Evolutionary conservation across 2,113 vertebrate genomes (phyloP).

Genomic region (Thermophis baileyi): DNA sequence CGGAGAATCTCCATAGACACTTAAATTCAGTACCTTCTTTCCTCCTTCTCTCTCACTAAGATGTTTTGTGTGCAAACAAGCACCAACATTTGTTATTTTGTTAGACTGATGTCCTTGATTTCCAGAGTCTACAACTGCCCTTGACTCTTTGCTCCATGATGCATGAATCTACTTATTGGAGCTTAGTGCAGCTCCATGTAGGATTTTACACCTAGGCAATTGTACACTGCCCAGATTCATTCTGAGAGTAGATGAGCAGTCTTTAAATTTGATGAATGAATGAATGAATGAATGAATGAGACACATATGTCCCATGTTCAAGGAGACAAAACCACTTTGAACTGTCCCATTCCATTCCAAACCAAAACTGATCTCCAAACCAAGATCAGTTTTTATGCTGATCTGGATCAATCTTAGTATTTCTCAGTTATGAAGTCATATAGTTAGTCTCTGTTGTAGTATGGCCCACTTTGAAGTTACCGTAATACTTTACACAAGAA

Average conservation of each 20-base stretch:
- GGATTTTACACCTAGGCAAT: background rate
- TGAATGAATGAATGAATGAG: background rate
- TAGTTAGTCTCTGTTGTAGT: background rate
- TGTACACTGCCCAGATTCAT: background rate
- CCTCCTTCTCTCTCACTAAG: background rate
- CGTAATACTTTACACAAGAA: background rate
- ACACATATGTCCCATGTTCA: background rate
- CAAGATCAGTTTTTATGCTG: background rate
- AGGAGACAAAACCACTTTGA: background rate
- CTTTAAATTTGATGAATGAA: background rate
- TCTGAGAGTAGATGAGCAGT: background rate
- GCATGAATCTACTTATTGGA: background rate
- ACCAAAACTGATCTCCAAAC: background rate
- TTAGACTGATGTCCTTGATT: background rate
- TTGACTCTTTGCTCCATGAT: background rate
- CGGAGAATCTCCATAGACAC: background rate
- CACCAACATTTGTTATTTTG: background rate
- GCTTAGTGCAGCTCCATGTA: background rate
- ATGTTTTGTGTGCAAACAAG: background rate
- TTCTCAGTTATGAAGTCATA: background rate
- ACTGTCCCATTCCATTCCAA: background rate
- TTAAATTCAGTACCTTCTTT: background rate
- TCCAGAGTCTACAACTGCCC: background rate
- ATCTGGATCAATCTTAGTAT: background rate
- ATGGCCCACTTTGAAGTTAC: background rate